phyloP scores from a whole-genome alignment of 2,113 vertebrate species.

The Notarius quadriscutis region DNA sequence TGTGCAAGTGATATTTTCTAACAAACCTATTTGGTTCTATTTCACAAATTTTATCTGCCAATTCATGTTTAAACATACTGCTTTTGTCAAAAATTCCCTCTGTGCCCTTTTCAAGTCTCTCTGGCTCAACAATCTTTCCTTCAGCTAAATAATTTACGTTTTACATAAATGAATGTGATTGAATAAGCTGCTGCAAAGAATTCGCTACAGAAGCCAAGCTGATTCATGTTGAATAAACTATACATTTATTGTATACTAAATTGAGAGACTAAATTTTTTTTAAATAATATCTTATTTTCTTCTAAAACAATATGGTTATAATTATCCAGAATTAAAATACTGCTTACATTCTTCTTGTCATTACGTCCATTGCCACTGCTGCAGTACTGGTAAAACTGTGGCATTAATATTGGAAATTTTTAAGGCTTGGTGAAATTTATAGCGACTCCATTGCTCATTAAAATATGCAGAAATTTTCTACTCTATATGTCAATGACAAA shows the following conservation, averaged over 20 bases:
- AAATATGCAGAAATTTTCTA: neutral
- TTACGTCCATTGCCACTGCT: neutral
- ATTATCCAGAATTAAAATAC: neutral
- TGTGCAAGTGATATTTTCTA: neutral
- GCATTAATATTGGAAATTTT: neutral
- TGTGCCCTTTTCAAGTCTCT: neutral
- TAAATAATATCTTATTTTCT: neutral
- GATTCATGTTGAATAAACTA: neutral
- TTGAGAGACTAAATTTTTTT: neutral
- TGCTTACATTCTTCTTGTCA: neutral
- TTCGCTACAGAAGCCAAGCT: neutral
- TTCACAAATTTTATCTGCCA: neutral
- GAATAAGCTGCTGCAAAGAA: neutral
- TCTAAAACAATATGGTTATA: neutral
- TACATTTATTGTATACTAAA: neutral
- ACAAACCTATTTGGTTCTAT: too few relatives aligned
- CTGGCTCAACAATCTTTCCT: neutral
- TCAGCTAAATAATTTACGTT: neutral
- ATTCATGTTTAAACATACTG: too few relatives aligned
- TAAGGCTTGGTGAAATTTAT: neutral
- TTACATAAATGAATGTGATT: neutral
- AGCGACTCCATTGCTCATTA: neutral
- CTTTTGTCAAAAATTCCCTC: neutral
- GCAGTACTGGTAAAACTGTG: neutral
- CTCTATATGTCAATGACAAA: neutral